These are phyloP conservation scores for Spea hammondii DNA, from an alignment of 2,797 vertebrate species.

Conservation along the genomic window DNA sequence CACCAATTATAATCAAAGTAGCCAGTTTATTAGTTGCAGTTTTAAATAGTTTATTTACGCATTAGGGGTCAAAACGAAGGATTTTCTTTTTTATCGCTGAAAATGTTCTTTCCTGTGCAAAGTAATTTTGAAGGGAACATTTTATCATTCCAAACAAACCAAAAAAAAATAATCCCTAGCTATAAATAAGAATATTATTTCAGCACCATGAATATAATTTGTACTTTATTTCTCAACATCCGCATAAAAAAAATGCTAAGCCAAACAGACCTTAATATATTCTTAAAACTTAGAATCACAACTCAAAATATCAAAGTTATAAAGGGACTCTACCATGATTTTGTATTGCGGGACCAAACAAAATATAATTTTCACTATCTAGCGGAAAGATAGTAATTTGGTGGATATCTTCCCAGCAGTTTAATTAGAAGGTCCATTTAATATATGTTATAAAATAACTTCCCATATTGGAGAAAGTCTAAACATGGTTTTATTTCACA, in stretches of 20 bases:
- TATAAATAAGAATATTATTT: conserved; percentile 10
- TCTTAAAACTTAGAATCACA: no score
- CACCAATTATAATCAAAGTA: conserved; percentile 52
- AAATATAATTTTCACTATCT: no score
- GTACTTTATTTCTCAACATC: background rate
- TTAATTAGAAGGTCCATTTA: no score
- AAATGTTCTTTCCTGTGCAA: conserved; percentile 23
- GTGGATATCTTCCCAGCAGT: no score
- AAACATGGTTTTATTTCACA: no score
- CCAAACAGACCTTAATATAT: no score
- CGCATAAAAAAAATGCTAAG: background rate
- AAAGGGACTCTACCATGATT: no score
- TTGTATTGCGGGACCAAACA: no score
- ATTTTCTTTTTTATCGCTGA: conserved; percentile 34
- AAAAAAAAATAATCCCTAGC: background rate
- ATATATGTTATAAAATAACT: no score
- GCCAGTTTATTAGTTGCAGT: conserved; percentile 45
- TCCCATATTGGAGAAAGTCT: no score
- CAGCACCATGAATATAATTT: background rate
- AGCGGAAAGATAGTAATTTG: no score
- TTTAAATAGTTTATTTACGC: conserved; percentile 49
- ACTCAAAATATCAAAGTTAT: no score
- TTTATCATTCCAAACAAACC: conserved; percentile 12
- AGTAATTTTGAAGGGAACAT: conserved; percentile 18
- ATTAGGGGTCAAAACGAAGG: conserved; percentile 43